Percentiles rank a stretch among this genome's conserved stretches.
phyloP scores from a whole-genome alignment of 2,797 vertebrate genomes.

The Molothrus ater region DNA sequence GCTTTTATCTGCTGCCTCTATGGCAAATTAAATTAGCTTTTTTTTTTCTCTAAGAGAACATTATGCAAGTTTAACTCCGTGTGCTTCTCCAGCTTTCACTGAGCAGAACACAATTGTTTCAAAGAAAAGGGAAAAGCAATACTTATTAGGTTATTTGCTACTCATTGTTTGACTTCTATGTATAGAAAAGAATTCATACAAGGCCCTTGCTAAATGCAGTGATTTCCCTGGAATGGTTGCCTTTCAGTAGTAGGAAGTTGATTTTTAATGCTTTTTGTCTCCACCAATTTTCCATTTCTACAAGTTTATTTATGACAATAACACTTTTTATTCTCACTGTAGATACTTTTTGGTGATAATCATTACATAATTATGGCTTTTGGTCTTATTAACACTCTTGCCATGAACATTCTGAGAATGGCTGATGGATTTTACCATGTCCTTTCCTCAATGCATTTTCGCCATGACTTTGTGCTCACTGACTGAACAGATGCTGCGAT shows the following conservation, averaged over 20 bases:
- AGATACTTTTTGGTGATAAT: neutral
- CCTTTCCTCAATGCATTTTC: neutral
- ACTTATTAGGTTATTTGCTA: neutral
- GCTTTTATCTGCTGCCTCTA: neutral
- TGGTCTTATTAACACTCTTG: neutral
- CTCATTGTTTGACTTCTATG: neutral
- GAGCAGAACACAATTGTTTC: neutral
- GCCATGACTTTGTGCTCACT: neutral
- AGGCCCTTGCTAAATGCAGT: neutral
- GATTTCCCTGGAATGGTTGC: neutral
- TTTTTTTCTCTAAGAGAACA: neutral
- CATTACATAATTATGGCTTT: neutral
- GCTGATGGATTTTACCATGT: neutral
- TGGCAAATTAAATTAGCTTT: neutral
- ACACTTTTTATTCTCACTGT: neutral
- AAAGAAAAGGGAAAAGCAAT: neutral
- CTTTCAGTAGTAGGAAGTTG: neutral
- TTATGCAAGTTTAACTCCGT: neutral
- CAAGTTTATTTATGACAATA: neutral
- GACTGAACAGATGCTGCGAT: slow-evolving; percentile 2
- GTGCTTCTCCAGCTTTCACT: neutral
- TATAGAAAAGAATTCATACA: neutral
- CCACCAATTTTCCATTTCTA: neutral
- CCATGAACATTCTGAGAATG: neutral
- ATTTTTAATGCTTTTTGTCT: neutral